phyloP scores from a whole-genome alignment of 2,797 vertebrate genomes.

The Yasuhikotakia modesta region DNA sequence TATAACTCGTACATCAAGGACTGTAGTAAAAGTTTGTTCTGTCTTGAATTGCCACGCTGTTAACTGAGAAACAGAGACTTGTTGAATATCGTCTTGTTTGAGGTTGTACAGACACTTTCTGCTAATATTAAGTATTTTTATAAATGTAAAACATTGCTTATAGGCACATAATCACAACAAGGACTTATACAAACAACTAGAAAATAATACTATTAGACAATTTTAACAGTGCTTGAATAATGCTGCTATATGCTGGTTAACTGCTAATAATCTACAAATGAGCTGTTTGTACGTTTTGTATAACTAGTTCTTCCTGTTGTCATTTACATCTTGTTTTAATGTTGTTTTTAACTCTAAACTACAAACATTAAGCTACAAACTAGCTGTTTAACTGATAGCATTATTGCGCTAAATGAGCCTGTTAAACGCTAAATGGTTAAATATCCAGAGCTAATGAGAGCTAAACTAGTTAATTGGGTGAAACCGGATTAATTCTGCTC shows the following conservation, averaged over 20 bases:
- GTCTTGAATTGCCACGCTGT: not conserved
- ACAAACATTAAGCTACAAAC: not conserved
- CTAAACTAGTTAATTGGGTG: not conserved
- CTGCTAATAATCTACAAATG: no score
- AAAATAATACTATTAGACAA: not conserved
- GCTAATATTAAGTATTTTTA: not conserved
- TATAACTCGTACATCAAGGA: no score
- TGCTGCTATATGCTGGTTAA: no score
- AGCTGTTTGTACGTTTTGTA: no score
- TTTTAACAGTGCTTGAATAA: not conserved
- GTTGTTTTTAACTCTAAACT: not conserved
- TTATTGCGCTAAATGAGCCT: not conserved
- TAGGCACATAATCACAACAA: not conserved
- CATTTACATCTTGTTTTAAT: not conserved
- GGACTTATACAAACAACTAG: not conserved
- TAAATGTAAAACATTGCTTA: not conserved
- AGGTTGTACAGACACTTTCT: not conserved
- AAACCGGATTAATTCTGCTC: slow-evolving; percentile 14
- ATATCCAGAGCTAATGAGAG: not conserved
- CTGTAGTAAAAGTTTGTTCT: not conserved
- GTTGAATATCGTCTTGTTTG: not conserved
- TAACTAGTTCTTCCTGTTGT: no score
- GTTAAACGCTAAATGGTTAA: not conserved
- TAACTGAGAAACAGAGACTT: not conserved
- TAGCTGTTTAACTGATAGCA: not conserved